Base-by-base conservation (phyloP, 2,888 invertebrate species). In the Sepiola atlantica region DNA sequence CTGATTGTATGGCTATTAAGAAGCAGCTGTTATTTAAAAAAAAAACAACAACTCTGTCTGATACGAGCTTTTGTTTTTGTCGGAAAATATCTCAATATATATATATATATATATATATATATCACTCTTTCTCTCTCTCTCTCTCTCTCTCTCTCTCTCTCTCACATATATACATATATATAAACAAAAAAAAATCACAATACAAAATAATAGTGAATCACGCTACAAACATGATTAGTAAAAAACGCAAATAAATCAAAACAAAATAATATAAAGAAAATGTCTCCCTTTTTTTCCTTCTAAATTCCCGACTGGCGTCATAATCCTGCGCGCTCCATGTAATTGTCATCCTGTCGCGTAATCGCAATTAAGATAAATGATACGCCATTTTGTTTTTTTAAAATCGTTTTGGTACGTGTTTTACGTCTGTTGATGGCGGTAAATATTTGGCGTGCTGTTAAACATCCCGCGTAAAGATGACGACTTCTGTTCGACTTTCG, bases 331-430 rank as follows among this genome's bases (percentile, higher is more conserved):
- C 77, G n/a, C 77, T 32, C 18, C 77, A n/a, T n/a, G 77, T 32
- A 77, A 77, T 77, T 77, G 77, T 32, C 77, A 77, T 77, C 77
- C 77, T 77, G 77, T n/a, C 21, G 77, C 77, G 77, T 77, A 77
- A 77, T 77, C 77, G 77, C 77, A 77, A 77, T 77, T 77, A 77
- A 77, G 77, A 77, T 77, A 77, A 77, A 77, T 32, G 77, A 77
- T 77, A 77, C 77, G 16, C n/a, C 77, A 77, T 77, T 77, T 77
- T 77, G n/a, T n/a, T 32, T 45, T n/a, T n/a, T 45, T 4, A 45
- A 77, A 77, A 77, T 77, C n/a, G 77, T 18, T n/a, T 45, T 77
- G 77, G 14, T 77, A n/a, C n/a, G n/a, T 0, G n/a, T n/a, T 77
- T 77, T 77, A n/a, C n/a, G n/a, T 77, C 77, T 77, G 77, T 77